phyloP scores from a whole-genome alignment of 2,797 vertebrate genomes.

The Brachymystax lenok region DNA sequence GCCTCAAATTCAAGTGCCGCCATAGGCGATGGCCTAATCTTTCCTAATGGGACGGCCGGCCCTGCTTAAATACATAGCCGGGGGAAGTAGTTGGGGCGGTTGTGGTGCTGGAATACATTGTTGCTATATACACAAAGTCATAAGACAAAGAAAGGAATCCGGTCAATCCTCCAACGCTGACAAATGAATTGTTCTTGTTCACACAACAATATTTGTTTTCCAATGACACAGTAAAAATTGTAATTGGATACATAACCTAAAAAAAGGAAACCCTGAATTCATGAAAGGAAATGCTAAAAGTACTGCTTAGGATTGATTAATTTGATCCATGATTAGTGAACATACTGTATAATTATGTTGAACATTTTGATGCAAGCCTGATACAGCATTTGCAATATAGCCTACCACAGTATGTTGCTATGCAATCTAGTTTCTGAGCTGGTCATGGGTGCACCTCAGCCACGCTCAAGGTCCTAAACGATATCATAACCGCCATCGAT shows the following conservation, averaged over 20 bases:
- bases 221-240: background rate
- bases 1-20: too few relatives aligned
- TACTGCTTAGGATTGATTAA: background rate
- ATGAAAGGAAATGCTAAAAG: background rate
- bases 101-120: background rate
- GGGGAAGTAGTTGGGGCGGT: too few relatives aligned
- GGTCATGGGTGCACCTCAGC: too few relatives aligned
- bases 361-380: background rate
- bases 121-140: background rate
- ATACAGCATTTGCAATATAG: background rate
- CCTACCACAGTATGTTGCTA: background rate
- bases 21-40: too few relatives aligned
- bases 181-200: background rate
- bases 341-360: background rate
- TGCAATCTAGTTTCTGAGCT: too few relatives aligned
- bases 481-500: too few relatives aligned
- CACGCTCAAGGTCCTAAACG: too few relatives aligned
- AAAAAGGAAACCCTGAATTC: background rate
- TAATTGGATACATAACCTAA: background rate
- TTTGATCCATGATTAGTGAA: background rate
- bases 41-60: too few relatives aligned
- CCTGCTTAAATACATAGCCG: too few relatives aligned
- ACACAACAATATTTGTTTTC: background rate
- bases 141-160: background rate
- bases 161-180: background rate